Base-by-base conservation (phyloP, 1,140 invertebrate species). In the Zaprionus camerounensis region DNA sequence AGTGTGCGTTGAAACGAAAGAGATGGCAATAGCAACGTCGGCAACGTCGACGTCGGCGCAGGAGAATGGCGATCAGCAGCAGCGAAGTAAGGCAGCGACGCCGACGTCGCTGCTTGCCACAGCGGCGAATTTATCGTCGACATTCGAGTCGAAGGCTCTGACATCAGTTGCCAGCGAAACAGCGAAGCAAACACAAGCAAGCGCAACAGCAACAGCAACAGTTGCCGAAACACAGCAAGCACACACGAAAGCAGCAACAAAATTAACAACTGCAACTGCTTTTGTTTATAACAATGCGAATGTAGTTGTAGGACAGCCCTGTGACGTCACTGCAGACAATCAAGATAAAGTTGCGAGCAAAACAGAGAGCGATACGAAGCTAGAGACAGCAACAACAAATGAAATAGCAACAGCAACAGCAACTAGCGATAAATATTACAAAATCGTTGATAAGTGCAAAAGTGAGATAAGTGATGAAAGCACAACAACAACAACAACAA, bases 91-190 rank as follows among this genome's bases (percentile, higher is more conserved):
- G 36, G 63, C 78, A 55, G 68, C 61, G 74, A 68, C 83, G 67
- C 41, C 67, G 71, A 41, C 68, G 55, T 31, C 84, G 73, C 69
- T 76, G 74, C 53, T 69, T 68, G 68, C 78, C 78, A 72, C 86
- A 73, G 77, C 82, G 75, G 82, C 82, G 75, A 86, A 87, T 87
- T 91, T 84, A 91, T 87, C 87, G 73, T 79, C 76, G 85, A 78
- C 80, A 91, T 80, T 82, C 71, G 87, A 87, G 80, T 91, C 86
- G 68, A 74, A 90, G 86, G 85, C 85, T 91, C 85, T 77, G 41
- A 68, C 82, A 80, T 90, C 91, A 92, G 81, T 92, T 92, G 84
- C 78, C 84, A 92, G 83, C 80, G 91, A 92, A 86, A 83, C 87
- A 80, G 81, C 91, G 69, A 91, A 86, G 75, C 90, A 91, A 87